Percentiles rank a stretch among this genome's conserved stretches.
phyloP scores from a whole-genome alignment of 2,113 vertebrate genomes.

The Apistogramma diplotaenia region DNA sequence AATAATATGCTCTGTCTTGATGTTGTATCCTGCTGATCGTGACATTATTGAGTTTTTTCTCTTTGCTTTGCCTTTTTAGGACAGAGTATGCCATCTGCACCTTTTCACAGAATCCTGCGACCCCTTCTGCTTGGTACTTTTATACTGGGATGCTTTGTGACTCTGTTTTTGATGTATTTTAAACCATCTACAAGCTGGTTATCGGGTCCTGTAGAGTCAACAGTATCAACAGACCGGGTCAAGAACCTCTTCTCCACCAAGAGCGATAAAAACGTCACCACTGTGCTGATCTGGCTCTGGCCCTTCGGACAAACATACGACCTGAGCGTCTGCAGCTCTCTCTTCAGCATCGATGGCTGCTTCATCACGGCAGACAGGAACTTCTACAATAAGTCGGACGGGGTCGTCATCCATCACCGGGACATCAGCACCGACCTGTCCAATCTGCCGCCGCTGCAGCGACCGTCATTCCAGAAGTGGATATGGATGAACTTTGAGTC shows the following conservation, averaged over 20 bases:
- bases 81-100: conserved; percentile 94
- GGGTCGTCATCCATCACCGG: conserved; percentile 91
- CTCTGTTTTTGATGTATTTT: conserved; percentile 93
- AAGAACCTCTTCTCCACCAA: conserved; percentile 89
- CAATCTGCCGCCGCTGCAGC: conserved; percentile 87
- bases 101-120: conserved; percentile 91
- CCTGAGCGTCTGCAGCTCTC: conserved; percentile 84
- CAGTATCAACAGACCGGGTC: conserved; percentile 85
- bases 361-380: conserved; percentile 91
- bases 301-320: conserved; percentile 94
- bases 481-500: conserved; percentile 99
- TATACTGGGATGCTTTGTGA: conserved; percentile 92
- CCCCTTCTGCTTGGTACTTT: conserved; percentile 89
- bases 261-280: conserved; percentile 88
- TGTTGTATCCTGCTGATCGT: background rate
- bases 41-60: background rate
- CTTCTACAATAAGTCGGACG: conserved; percentile 89
- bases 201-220: conserved; percentile 88
- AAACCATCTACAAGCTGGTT: conserved; percentile 94
- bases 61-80: conserved; percentile 70
- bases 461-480: conserved; percentile 96
- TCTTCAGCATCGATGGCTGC: conserved; percentile 92
- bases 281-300: conserved; percentile 94
- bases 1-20: background rate
- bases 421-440: conserved; percentile 91